phyloP scores from a whole-genome alignment of 2,888 invertebrate species.

The Polydrusus cervinus region DNA sequence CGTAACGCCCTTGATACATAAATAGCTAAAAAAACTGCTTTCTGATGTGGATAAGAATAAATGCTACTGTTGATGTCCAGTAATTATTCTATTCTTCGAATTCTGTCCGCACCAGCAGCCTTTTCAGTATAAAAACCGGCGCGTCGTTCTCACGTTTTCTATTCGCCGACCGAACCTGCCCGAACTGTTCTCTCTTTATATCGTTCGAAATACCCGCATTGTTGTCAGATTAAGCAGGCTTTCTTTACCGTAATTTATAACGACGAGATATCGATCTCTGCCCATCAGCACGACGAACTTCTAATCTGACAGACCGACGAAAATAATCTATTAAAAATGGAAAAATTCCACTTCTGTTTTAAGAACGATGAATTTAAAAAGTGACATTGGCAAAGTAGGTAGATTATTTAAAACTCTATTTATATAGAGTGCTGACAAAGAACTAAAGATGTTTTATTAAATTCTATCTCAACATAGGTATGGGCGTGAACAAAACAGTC shows the following conservation, averaged over 20 bases:
- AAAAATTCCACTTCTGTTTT: background rate
- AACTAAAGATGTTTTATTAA: no score
- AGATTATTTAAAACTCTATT: no score
- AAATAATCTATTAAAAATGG: background rate
- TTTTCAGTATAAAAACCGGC: slow-evolving; percentile 33
- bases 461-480: no score
- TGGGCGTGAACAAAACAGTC: no score
- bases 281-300: slow-evolving; percentile 27
- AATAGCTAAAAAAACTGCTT: no score
- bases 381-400: background rate
- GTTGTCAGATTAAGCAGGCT: slow-evolving; percentile 48
- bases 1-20: no score
- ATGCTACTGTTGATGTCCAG: background rate
- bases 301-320: background rate
- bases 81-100: slow-evolving; percentile 17
- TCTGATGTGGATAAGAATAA: background rate
- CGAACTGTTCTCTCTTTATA: slow-evolving; percentile 47
- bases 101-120: slow-evolving; percentile 41
- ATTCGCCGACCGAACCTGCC: slow-evolving; percentile 53
- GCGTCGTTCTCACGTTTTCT: slow-evolving; percentile 60
- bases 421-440: background rate
- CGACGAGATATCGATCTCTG: slow-evolving; percentile 43
- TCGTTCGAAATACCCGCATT: slow-evolving; percentile 37
- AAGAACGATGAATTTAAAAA: background rate
- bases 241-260: slow-evolving; percentile 53